Base-by-base conservation (phyloP, 2,888 invertebrate genomes). In the Euspilapteryx auroguttella region DNA sequence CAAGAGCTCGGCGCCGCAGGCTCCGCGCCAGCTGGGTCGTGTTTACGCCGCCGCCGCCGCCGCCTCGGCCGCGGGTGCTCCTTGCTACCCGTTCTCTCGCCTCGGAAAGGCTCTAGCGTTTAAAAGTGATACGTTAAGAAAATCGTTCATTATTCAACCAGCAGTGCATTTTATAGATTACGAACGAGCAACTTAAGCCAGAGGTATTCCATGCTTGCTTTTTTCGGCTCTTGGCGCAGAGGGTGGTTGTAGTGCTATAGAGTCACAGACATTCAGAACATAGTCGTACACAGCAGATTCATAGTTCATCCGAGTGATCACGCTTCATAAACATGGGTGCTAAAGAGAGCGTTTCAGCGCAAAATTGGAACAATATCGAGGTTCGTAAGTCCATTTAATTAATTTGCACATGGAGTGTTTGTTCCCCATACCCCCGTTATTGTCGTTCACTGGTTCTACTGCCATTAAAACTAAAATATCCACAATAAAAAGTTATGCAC, bases 291-390 rank as follows among this genome's bases (percentile, higher is more conserved):
- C 51, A 51, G 57, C 59, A 55, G 61, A 63, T 46, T 58, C 66
- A 61, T 68, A 63, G 56, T 55, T 55, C 58, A 66, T 66, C 59
- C 51, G 57, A 71, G 73, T 69, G 73, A 65, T 62, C 61, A 63
- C 63, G 49, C 51, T 63, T 55, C 58, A 53, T 68, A 69, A 78
- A 75, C 63, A 86, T 86, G 87, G 87, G 87, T 75, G 86, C 86
- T 66, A 87, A 87, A 81, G 86, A 86, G 66, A 87, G 86, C 80
- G 86, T 86, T 79, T 85, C 86, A 77, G 82, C 86, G 75, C 85
- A 86, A 79, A 85, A 84, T 76, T 87, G 86, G 87, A 85, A 83
- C 76, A 85, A 85, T 75, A 78, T 85, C 56, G 86, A 86, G 86
- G 86, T 86, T 82, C 79, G 79, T 77, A 76, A 63, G 50, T 65